Evolutionary conservation across 2,113 vertebrate species (phyloP), one percentile per base, ranked within the genome.

Genomic region (Ursus arctos): DNA sequence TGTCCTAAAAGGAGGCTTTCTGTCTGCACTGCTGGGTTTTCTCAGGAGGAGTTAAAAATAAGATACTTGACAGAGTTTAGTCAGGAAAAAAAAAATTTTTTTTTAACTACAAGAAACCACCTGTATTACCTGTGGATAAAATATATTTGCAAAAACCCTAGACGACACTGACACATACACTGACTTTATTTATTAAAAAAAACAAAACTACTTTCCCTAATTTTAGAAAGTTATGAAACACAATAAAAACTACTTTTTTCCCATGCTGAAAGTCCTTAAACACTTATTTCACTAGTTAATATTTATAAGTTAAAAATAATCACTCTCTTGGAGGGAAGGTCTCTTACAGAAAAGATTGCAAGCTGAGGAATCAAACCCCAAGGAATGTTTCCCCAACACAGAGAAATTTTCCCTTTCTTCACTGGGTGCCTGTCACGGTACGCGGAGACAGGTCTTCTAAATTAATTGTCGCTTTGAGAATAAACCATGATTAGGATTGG

Each of bases 21-120:
- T 71, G 40, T 94, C 95, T 98, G 47, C 51, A 67, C 77, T 87
- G 65, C 59, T 97, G 57, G 67, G 85, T 97, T 97, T 98, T 95
- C 97, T 98, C 95, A 86, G 96, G 93, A 96, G 81, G 94, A 98
- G 82, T 87, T 94, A 96, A 96, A 98, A 98, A 97, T 88, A 96
- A 94, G 90, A 83, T 77, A 95, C 4, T 2, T 93, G 43, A 97
- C 80, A 89, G 88, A 28, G 0, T 85, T 85, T 88, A 89, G 24
- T 90, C 47, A 88, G 36, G n/a, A 97, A 36, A 84, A 31, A 47
- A 85, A 69, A 91, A 76, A n/a, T 43, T 43, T 43, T 43, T 22
- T 0, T 43, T 74, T 85, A 82, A 84, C 40, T 59, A 21, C 1
- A 88, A 91, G 82, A 97, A 90, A 57, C 2, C 28, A 59, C 26